Percentiles rank a stretch among this genome's conserved stretches.
phyloP scores from a whole-genome alignment of 2,797 vertebrate species.

The Carcharodon carcharias region DNA sequence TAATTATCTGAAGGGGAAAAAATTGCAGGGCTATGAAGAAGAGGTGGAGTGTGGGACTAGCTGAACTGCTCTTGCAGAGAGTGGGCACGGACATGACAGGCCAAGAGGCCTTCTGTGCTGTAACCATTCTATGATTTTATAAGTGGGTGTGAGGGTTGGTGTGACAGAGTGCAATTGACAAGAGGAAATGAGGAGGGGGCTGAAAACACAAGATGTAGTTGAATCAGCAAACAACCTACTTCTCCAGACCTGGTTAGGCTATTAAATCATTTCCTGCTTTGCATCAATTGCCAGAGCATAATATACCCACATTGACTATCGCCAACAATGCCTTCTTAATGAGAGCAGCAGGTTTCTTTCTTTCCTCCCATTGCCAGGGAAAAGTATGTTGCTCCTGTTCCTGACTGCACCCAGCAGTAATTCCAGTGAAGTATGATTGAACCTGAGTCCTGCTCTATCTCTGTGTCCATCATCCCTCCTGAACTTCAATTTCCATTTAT shows the following conservation, averaged over 20 bases:
- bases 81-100: background rate
- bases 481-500: background rate
- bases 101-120: too few species aligned
- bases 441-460: background rate
- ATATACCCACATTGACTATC: background rate
- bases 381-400: background rate
- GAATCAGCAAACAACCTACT: background rate
- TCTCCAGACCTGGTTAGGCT: background rate
- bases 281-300: background rate
- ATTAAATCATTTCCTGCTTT: background rate
- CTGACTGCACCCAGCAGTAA: background rate
- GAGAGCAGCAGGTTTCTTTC: background rate
- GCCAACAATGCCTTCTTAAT: background rate
- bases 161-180: background rate
- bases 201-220: background rate
- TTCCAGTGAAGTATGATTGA: background rate
- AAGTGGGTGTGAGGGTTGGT: background rate
- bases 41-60: background rate
- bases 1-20: background rate
- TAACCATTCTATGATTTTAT: too few species aligned
- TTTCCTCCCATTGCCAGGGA: background rate
- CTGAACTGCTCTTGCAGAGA: background rate
- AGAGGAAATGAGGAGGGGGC: background rate
- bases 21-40: background rate
- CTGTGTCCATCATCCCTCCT: background rate